A percentile compares a stretch with the other conserved stretches of the same genome.
phyloP scores from a whole-genome alignment of 2,888 invertebrate genomes.

The Catonia carolina region DNA sequence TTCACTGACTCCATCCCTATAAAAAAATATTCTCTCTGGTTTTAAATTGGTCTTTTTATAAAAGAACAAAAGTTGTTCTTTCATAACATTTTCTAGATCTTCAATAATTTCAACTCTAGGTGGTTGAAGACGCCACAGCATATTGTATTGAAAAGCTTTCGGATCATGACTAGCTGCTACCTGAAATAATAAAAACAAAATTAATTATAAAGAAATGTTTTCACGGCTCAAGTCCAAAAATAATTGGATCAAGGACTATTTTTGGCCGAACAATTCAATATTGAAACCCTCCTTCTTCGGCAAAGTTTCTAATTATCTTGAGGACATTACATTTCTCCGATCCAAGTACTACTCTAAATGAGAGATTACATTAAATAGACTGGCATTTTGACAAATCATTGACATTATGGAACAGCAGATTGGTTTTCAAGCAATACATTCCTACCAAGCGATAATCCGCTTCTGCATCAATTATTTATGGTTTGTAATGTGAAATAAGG shows the following conservation, averaged over 20 bases:
- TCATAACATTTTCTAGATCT: slow-evolving; percentile 61
- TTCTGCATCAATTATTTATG: too few species aligned
- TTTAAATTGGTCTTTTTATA: slow-evolving; percentile 43
- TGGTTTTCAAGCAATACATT: too few species aligned
- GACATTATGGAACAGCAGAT: too few species aligned
- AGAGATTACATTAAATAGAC: not conserved
- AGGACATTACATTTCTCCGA: too few species aligned
- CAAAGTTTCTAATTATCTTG: too few species aligned
- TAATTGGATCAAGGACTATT: too few species aligned
- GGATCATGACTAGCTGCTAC: slow-evolving; percentile 69
- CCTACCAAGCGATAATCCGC: too few species aligned
- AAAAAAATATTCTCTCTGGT: slow-evolving; percentile 61
- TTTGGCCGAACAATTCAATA: too few species aligned
- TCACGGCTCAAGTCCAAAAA: too few species aligned
- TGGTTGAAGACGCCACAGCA: slow-evolving; percentile 69
- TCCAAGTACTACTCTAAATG: not conserved
- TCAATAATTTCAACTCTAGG: slow-evolving; percentile 67
- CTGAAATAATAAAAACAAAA: slow-evolving; percentile 37
- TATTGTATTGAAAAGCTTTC: slow-evolving; percentile 62
- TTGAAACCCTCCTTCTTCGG: too few species aligned
- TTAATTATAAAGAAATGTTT: too few species aligned
- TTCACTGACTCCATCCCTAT: slow-evolving; percentile 80
- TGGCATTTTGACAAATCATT: not conserved
- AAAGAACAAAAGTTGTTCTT: slow-evolving; percentile 58
- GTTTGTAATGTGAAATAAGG: too few species aligned